A percentile compares a stretch with the other conserved stretches of the same genome.
phyloP scores from a whole-genome alignment of 2,113 vertebrate genomes.

The Rhinolophus sinicus region DNA sequence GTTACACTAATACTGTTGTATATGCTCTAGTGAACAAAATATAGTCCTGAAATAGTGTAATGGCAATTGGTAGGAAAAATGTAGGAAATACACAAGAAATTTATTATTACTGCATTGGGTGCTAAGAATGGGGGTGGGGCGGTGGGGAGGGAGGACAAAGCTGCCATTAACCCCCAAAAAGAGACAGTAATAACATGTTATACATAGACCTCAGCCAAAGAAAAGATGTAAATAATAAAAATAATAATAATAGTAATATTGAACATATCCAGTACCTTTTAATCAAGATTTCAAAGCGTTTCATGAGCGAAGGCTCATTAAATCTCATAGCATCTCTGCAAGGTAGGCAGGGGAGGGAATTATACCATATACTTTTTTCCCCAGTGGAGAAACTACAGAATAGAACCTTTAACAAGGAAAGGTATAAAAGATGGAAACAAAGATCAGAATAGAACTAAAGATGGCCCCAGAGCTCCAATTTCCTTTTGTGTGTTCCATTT shows the following conservation, averaged over 20 bases:
- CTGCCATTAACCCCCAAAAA: neutral
- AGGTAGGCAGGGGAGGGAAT: neutral
- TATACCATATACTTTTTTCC: neutral
- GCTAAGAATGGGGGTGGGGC: neutral
- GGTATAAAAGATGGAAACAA: neutral
- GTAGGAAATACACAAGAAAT: constrained; percentile 2
- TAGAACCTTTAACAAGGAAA: neutral
- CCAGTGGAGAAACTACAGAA: constrained; percentile 24
- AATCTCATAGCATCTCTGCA: neutral
- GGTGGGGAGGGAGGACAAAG: neutral
- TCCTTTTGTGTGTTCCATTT: neutral
- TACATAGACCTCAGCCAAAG: neutral
- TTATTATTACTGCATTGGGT: constrained; percentile 5
- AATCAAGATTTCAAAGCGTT: constrained; percentile 31
- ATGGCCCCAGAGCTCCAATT: neutral
- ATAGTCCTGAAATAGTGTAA: constrained; percentile 20
- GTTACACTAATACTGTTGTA: neutral
- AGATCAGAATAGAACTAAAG: neutral
- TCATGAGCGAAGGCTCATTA: constrained; percentile 6
- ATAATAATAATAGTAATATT: neutral
- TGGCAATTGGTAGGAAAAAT: neutral
- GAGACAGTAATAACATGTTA: constrained; percentile 34
- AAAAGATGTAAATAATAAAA: constrained; percentile 11
- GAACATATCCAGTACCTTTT: neutral
- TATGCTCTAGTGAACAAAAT: constrained; percentile 24